phyloP scores from a whole-genome alignment of 2,888 invertebrate genomes.

The Dexiosoma caninum region DNA sequence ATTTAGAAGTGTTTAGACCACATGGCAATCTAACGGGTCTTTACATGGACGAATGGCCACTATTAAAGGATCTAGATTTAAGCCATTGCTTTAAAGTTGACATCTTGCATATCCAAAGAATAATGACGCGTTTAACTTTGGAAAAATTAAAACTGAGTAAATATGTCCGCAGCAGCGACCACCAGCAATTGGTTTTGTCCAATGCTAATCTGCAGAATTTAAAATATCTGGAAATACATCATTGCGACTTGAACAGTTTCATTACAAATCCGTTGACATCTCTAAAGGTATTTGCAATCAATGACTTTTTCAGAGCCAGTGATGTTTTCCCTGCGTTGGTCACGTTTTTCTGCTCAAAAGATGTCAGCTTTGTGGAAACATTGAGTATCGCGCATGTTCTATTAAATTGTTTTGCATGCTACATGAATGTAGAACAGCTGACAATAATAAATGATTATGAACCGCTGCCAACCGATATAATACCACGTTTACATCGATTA shows the following conservation, averaged over 20 bases:
- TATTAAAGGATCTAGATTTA: slow-evolving; percentile 39
- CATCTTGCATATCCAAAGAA: slow-evolving; percentile 21
- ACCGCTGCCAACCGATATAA: slow-evolving; percentile 15
- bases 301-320: slow-evolving; percentile 44
- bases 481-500: slow-evolving; percentile 19
- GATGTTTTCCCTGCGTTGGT: slow-evolving; percentile 46
- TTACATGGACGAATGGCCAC: slow-evolving; percentile 39
- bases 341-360: slow-evolving; percentile 21
- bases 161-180: slow-evolving; percentile 36
- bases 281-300: slow-evolving; percentile 42
- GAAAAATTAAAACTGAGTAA: slow-evolving; percentile 45
- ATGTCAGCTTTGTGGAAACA: slow-evolving; percentile 42
- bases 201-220: slow-evolving; percentile 32
- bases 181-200: slow-evolving; percentile 28
- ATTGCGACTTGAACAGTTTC: slow-evolving; percentile 49
- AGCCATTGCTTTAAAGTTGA: slow-evolving; percentile 42
- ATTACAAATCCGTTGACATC: slow-evolving; percentile 21
- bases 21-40: slow-evolving; percentile 46
- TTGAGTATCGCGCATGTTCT: slow-evolving; percentile 47
- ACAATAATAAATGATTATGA: slow-evolving; percentile 43
- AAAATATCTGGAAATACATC: slow-evolving; percentile 46
- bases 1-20: slow-evolving; percentile 44
- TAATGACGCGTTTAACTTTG: slow-evolving; percentile 40
- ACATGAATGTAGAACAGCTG: slow-evolving; percentile 44
- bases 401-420: slow-evolving; percentile 39